Evolutionary conservation across 2,113 vertebrate genomes (phyloP), one percentile per base, ranked within the genome.

Genomic region (Neotoma lepida): DNA sequence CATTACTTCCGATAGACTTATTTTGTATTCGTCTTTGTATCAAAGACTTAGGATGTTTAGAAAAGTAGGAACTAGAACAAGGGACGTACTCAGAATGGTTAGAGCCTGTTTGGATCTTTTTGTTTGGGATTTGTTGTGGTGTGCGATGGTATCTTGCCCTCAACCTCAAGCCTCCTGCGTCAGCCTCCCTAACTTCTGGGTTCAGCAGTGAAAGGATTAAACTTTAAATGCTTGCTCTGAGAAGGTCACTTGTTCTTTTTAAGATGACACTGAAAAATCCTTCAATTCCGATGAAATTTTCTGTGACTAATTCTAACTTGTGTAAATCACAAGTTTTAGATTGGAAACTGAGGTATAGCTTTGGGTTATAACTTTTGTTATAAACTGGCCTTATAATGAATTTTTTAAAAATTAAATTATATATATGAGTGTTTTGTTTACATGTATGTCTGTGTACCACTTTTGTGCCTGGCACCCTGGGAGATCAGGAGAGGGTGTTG

Each of bases 281-380:
- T 87, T 92, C 71, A 89, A 46, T 90, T 96, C 68, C 41, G 22
- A 39, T 94, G 28, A 26, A 77, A 90, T 88, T 70, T 1, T n/a
- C 54, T 92, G 3, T 39, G 71, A 84, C 44, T 74, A 88, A 56
- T 90, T 92, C 0, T 88, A 95, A 56, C 22, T 54, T 22, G 1
- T 46, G 80, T 82, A 88, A 86, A 82, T 93, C 26, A 0, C n/a
- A 70, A 64, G 35, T 89, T 89, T 90, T 66, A 97, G 77, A 78
- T n/a, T 96, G 77, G n/a, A 92, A 86, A 68, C 95, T 28, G 68
- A 92, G 30, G 1, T 2, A 64, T 89, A 89, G 51, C 4, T 22
- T 78, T 96, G 35, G 28, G 6, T 92, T 33, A 30, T 77, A 64
- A 51, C 39, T 84, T 84, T 18, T 84, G 22, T 90, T 90, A 7